Evolutionary conservation across 2,888 invertebrate genomes (phyloP).

Genomic region (Erynnis tages): DNA sequence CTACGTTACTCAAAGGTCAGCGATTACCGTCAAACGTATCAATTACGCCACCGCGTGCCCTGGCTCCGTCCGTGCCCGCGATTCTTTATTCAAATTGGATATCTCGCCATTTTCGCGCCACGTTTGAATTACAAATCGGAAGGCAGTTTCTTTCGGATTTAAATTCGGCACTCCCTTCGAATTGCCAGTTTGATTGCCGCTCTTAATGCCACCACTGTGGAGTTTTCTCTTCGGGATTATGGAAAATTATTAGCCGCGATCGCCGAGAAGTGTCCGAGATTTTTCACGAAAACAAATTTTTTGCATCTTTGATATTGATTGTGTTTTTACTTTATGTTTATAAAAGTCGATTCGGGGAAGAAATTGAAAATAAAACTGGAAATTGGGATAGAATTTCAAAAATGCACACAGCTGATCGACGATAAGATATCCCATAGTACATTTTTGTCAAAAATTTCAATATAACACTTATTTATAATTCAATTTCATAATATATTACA

Average conservation of each 20-base stretch:
- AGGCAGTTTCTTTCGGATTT: conserved; percentile 68
- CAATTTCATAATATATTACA: no score
- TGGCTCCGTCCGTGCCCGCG: conserved; percentile 32
- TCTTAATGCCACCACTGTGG: conserved; percentile 66
- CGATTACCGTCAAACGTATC: conserved; percentile 31
- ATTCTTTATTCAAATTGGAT: conserved; percentile 70
- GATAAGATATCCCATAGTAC: no score
- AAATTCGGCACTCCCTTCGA: conserved; percentile 63
- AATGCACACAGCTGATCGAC: no score
- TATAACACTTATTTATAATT: no score
- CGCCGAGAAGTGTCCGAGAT: conserved; percentile 34
- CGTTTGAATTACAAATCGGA: conserved; percentile 79
- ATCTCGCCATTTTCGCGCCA: conserved; percentile 66
- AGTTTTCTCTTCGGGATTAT: conserved; percentile 61
- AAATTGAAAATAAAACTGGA: no score
- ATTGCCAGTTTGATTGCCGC: conserved; percentile 75
- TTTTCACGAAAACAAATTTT: conserved; percentile 18
- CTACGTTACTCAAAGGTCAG: background rate
- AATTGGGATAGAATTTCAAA: no score
- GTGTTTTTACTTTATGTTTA: no score
- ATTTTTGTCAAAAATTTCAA: no score
- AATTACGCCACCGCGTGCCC: conserved; percentile 35
- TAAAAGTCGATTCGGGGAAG: no score
- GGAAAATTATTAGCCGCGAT: conserved; percentile 44
- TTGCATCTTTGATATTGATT: conserved; percentile 6